A percentile compares a stretch with the other conserved stretches of the same genome.
Conservation (phyloP, 2,888 invertebrate species). For the Pteria penguin region DNA sequence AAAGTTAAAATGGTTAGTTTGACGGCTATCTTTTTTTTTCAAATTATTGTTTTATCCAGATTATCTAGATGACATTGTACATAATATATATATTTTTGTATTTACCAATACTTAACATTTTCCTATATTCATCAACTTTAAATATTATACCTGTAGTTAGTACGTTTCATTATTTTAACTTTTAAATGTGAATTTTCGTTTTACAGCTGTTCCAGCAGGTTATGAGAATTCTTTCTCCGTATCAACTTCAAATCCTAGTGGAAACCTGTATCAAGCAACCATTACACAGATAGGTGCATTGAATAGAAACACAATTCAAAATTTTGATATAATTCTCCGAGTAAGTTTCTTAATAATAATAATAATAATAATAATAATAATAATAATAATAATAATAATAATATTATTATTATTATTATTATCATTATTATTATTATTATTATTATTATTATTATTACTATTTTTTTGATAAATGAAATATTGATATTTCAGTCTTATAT, state of each 20-base stretch:
- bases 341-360: too few species aligned
- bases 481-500: too few species aligned
- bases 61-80: too few species aligned
- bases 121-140: too few species aligned
- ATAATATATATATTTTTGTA: too few species aligned
- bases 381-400: background rate
- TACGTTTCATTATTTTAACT: background rate
- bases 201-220: constrained; percentile 52
- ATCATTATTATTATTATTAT: too few species aligned
- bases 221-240: constrained; percentile 48
- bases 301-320: background rate
- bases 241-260: constrained; percentile 20
- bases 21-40: too few species aligned
- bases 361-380: constrained; percentile 21
- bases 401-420: constrained; percentile 20
- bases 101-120: background rate
- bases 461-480: too few species aligned
- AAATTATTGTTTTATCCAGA: too few species aligned
- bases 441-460: too few species aligned
- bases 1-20: too few species aligned
- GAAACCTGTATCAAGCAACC: constrained; percentile 45
- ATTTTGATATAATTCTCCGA: constrained; percentile 21
- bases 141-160: too few species aligned
- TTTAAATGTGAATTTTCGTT: background rate
- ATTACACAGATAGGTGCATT: constrained; percentile 37